Conservation (phyloP, 2,113 vertebrate species). For the Nematolebias whitei region DNA sequence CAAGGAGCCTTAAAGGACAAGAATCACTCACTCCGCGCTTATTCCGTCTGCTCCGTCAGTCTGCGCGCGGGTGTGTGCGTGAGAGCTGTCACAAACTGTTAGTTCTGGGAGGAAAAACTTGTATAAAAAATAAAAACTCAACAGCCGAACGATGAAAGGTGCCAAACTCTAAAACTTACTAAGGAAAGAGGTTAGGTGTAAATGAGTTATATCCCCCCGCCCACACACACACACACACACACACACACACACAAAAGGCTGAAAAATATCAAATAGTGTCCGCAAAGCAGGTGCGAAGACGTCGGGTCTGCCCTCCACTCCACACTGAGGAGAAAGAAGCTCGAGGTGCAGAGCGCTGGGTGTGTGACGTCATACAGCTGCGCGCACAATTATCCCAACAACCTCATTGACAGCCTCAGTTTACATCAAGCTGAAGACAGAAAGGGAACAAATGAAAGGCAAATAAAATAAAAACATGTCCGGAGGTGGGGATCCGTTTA, state of each 20-base stretch:
- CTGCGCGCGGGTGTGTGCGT: background rate
- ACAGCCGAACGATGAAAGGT: no score
- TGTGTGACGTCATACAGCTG: constrained; percentile 61
- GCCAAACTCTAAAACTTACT: background rate
- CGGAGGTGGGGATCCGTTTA: no score
- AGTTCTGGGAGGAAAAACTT: background rate
- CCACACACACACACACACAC: no score
- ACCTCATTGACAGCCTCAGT: constrained; percentile 14
- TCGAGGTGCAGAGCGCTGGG: background rate
- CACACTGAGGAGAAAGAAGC: constrained; percentile 19
- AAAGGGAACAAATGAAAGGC: no score
- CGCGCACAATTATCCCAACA: constrained; percentile 38
- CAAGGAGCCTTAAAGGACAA: background rate
- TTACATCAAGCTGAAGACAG: background rate
- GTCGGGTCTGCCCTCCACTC: constrained; percentile 41
- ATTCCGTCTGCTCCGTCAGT: background rate
- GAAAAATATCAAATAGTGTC: constrained; percentile 18
- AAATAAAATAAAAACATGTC: no score
- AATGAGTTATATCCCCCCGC: constrained; percentile 19
- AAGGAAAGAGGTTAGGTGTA: background rate
- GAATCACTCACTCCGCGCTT: constrained; percentile 8
- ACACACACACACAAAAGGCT: constrained; percentile 2
- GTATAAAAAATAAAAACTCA: background rate
- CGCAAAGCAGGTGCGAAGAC: constrained; percentile 10
- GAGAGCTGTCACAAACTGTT: background rate